Percentiles rank a stretch among this genome's conserved stretches.
phyloP scores from a whole-genome alignment of 2,113 vertebrate species.

The Crypturellus undulatus region DNA sequence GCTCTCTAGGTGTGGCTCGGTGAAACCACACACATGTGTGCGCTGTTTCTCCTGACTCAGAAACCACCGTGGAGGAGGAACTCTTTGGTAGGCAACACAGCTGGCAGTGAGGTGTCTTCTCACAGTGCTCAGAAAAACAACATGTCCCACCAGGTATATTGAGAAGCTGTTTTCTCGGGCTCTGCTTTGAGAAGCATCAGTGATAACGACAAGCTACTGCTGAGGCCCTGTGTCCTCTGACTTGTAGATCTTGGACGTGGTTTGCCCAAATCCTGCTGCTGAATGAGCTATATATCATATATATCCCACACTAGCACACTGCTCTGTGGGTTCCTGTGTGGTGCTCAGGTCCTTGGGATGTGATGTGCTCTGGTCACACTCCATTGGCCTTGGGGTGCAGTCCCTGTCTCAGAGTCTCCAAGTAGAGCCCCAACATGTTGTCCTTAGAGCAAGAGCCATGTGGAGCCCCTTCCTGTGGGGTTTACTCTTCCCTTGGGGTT shows the following conservation, averaged over 20 bases:
- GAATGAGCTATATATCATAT: neutral
- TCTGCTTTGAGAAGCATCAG: neutral
- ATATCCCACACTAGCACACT: neutral
- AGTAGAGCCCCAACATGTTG: neutral
- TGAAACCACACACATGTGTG: neutral
- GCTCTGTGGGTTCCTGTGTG: neutral
- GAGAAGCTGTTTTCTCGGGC: neutral
- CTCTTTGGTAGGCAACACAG: neutral
- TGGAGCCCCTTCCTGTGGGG: neutral
- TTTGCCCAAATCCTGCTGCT: neutral
- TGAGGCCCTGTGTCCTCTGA: accelerated
- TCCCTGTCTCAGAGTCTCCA: neutral
- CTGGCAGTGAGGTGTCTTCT: neutral
- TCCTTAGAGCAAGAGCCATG: neutral
- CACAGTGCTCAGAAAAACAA: neutral
- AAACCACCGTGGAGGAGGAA: neutral
- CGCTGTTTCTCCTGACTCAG: neutral
- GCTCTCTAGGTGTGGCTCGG: neutral
- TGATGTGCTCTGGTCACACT: neutral
- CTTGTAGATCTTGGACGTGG: neutral
- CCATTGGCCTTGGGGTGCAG: neutral
- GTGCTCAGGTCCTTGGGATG: neutral
- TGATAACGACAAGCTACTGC: accelerated
- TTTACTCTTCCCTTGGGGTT: neutral
- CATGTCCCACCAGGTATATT: neutral